Base-by-base conservation (phyloP, 2,113 vertebrate genomes). In the Channa maculata region DNA sequence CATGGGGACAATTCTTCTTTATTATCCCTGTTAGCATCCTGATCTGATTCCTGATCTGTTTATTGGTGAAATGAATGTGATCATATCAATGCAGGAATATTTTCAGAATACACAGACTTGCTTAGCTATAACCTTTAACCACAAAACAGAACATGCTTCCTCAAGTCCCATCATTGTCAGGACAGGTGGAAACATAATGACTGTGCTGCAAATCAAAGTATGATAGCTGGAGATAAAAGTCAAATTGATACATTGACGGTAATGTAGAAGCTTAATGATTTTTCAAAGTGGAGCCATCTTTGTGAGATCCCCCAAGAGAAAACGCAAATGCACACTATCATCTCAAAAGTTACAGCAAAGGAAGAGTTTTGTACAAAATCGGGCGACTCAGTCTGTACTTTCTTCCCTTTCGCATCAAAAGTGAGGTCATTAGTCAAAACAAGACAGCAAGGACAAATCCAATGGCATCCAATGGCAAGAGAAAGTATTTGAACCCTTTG, bases 1-100 rank as follows among this genome's bases (percentile, higher is more conserved):
- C 24, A n/a, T n/a, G n/a, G n/a, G n/a, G n/a, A n/a, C n/a, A 24
- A 24, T 24, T 24, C 24, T 24, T 24, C 68, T 85, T 75, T 72
- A 85, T 85, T 54, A 68, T 54, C 9, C 67, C 73, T 8, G 45
- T 84, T 67, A 70, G 78, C 60, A 4, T 71, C 69, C 65, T n/a
- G n/a, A n/a, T n/a, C n/a, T n/a, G 24, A 24, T 24, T 24, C 24
- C 24, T 24, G 24, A 24, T 24, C 24, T 24, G 24, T 24, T 24
- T 24, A 1, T 24, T 24, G 24, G 24, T 24, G 1, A 24, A 24
- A 24, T 24, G 24, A 24, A 24, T 24, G 24, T 24, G 24, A 24
- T 24, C 24, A 24, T 24, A 24, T 24, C 24, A 24, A 24, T 24
- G 24, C 24, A 24, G 24, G 24, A 24, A 24, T 24, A 24, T 24